Evolutionary conservation across 2,113 vertebrate species (phyloP), one percentile per base, ranked within the genome.

Genomic region (Archocentrus centrarchus): DNA sequence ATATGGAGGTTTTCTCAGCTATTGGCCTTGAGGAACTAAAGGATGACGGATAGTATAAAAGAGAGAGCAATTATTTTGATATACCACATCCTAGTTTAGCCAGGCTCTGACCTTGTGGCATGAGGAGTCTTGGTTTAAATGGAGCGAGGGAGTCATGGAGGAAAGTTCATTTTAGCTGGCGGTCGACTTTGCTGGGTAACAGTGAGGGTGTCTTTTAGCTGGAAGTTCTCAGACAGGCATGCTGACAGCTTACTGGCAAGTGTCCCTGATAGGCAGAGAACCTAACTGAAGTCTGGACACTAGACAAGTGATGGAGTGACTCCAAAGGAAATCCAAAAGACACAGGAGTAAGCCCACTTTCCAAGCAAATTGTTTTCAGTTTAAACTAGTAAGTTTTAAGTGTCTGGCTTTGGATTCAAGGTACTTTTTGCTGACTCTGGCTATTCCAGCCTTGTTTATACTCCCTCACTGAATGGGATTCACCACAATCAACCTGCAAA

Each of bases 41-140:
- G 1, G 11, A 50, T 2, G 20, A 70, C 44, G 44, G 41, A 70
- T 32, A 15, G 37, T 15, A 64, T 30, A 62, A 79, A 77, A 73
- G 53, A 44, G 47, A 32, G 44, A 79, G 75, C 75, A 70, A n/a
- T 83, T 79, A 73, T 85, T 87, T 81, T 81, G 77, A 85, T 76
- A 79, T 62, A 85, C 30, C 27, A 5, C 83, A 39, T 70, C 81
- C n/a, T 59, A 58, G 75, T 81, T 62, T 11, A 59, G 64, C 75
- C 24, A 57, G 64, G 30, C 55, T 8, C 37, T 59, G 24, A 50
- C 35, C 11, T 4, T 27, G 37, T 32, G 39, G 75, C 39, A 64
- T 50, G n/a, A 63, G 41, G 66, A 60, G 8, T 47, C 20, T 44
- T 24, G 58, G 77, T 59, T 20, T 81, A 8, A 39, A 84, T 37